Evolutionary conservation across 2,888 invertebrate genomes (phyloP), one percentile per base, ranked within the genome.

Genomic region (Cordilura impudica): DNA sequence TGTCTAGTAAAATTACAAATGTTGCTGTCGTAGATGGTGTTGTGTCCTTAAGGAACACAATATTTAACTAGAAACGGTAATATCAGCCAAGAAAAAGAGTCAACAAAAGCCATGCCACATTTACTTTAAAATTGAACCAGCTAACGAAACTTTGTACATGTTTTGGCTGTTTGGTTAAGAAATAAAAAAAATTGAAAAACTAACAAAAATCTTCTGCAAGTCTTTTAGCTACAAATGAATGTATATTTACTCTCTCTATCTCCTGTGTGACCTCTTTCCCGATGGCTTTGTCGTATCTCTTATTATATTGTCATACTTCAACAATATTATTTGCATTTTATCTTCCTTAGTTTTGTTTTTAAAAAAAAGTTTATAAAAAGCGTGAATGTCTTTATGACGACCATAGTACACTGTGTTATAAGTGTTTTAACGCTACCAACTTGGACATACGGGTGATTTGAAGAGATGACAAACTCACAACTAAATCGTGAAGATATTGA

Each of bases 251-350:
- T 12, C 19, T 35, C 19, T 51, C 29, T 8, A 1, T n/a, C 23
- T 45, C 61, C 35, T 18, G 7, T 12, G 18, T 74, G 67, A 67
- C 66, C 66, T 4, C 35, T 35, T 12, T 67, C 51, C n/a, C 16
- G 14, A 7, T 14, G n/a, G 31, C 21, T 35, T 60, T 21, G 49
- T 47, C 16, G 10, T 26, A 18, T 39, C 49, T 29, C 19, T n/a
- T 35, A 12, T 51, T 63, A 29, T 31, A 19, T 39, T 54, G 18
- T 31, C 47, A 29, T 56, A 23, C 26, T 63, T 78, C 53, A 69
- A 60, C 69, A 65, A 65, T 58, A 65, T 73, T 78, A 78, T 78
- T 78, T 78, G 63, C 73, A 78, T 78, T 78, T 78, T 73, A 65
- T 71, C 60, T 72, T 54, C 21, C 67, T 54, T 31, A 16, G 8